Base-by-base conservation (phyloP, 1,140 invertebrate genomes). In the Zaprionus capensis region DNA sequence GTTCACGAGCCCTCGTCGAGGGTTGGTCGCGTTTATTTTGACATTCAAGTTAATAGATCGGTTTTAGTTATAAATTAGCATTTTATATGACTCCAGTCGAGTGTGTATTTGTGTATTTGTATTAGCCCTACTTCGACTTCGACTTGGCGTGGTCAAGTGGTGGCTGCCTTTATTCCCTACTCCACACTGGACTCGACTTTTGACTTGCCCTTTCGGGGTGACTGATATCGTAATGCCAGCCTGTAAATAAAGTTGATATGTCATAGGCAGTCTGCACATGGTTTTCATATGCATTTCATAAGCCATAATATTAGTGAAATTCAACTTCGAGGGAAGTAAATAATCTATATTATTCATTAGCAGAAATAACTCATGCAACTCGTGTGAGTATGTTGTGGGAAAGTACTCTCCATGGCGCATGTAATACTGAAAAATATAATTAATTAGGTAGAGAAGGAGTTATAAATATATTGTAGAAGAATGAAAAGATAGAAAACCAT, bases 11-110 rank as follows among this genome's bases (percentile, higher is more conserved):
- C 41, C n/a, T 2, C 41, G n/a, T 22, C 44, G 65, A 78, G 82
- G 83, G 83, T 64, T 63, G 80, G 69, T 82, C 80, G 71, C 83
- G 77, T 76, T 87, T 85, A 88, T 90, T 88, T 88, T 88, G 85
- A 88, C 85, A 88, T 91, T 90, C 86, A 79, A 90, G 85, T 91
- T 88, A 88, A 88, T 88, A 88, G 85, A 88, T 88, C 85, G 85
- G 85, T 90, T 88, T 88, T 90, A 75, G 85, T 78, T 88, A 90
- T 88, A 90, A 90, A 90, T 88, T 88, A 88, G 85, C 85, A 88
- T 88, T 88, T 84, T 90, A 88, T 88, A 90, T 81, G 55, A 46
- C 41, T 46, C 41, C 4, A 17, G 6, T n/a, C n/a, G 41, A 57
- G 20, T 66, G 71, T 68, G 74, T 85, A 28, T 28, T 28, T 28